Evolutionary conservation across 1,140 invertebrate genomes (phyloP), one percentile per base, ranked within the genome.

Genomic region (Tenebrio molitor): DNA sequence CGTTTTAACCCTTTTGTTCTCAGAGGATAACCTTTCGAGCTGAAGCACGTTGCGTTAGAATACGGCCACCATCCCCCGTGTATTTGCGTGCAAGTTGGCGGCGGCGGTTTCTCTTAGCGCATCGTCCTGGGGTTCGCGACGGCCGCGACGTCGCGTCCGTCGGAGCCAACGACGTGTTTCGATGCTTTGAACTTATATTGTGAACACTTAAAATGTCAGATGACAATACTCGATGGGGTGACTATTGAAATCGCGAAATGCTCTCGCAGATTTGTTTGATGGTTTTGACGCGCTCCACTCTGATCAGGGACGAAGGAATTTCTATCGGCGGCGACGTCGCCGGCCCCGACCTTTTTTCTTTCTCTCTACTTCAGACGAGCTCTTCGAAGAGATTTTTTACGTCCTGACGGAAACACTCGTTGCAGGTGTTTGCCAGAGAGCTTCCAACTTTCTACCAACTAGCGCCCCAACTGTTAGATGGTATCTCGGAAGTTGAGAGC

Each of bases 1-100:
- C 73, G 76, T 81, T 81, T 80, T 77, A 81, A 79, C 76, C 78
- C 77, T 79, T 81, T 80, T 78, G 79, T 77, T 74, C 21, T 75
- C 69, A 65, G 73, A 58, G 77, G 76, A 74, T 80, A 80, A 80
- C 79, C 77, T 80, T 80, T 80, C 68, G 69, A 72, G 74, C 33
- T 62, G 65, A 63, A 73, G 50, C 50, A 58, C 50, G 50, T 58
- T 73, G 68, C 64, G 71, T 72, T 67, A 53, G 39, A 42, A 53
- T 50, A 14, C 19, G n/a, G 19, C 53, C 41, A 34, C 71, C 36
- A 41, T 44, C 69, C 53, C 65, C 65, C 17, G 17, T 29, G 23
- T 64, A 29, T 58, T 58, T 58, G 50, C 23, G 23, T 58, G 7
- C 23, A 25, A 29, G 50, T 58, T 29, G 50, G 21, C 50, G 50